Base-by-base conservation (phyloP, 2,888 invertebrate species). In the Pandemis corylana region DNA sequence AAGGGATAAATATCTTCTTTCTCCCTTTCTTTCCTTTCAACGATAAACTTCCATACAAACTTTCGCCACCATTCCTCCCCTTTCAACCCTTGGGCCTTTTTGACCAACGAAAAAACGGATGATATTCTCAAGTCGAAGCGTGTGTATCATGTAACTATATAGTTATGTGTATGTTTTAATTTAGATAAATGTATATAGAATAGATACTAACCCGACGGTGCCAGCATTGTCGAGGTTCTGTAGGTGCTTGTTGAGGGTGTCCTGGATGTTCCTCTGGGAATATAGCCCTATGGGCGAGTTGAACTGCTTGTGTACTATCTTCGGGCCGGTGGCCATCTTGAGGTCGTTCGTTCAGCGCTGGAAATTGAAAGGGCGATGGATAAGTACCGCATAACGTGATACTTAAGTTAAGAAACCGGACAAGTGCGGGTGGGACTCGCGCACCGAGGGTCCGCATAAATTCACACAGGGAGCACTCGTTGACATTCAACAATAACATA, bases 271-370 rank as follows among this genome's bases (percentile, higher is more conserved):
- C 86, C 96, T 95, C 83, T 96, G 96, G 53, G 98, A 98, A 90
- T 98, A 98, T 74, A 98, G 94, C 88, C 97, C 97, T 85, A 98
- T 97, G 79, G 98, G 98, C 80, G 97, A 97, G 94, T 98, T 98
- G 95, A 97, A 98, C 93, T 98, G 98, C 93, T 97, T 97, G 95
- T 97, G 97, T 82, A 97, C 97, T 91, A 98, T 94, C 85, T 96
- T 95, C 84, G 95, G 95, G 92, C 96, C 95, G 85, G 95, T 95
- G 86, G 97, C 96, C 97, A 97, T 97, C 89, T 94, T 95, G 86
- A 82, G 86, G 89, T 94, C 94, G 94, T 94, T 92, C 91, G 90
- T 94, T 93, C 86, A 88, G 87, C 94, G 94, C 94, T 94, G 93
- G 75, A 94, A 93, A 42, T n/a, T 9, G 15, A 61, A 46, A 12